These are phyloP conservation scores for Mus spicilegus DNA, from an alignment of 2,113 vertebrate genomes.

Conservation along the genomic window DNA sequence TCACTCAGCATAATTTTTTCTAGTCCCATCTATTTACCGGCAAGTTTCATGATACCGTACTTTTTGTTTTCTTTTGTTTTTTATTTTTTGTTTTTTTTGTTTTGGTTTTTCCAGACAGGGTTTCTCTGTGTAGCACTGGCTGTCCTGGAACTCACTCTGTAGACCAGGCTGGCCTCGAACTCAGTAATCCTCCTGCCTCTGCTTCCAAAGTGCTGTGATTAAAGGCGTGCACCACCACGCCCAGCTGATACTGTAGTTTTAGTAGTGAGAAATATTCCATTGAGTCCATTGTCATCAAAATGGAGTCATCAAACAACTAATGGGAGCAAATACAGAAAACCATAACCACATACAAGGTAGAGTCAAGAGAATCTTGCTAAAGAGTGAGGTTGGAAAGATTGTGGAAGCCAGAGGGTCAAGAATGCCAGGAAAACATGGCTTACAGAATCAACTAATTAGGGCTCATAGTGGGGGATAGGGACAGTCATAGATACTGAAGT, in stretches of 20 bases:
- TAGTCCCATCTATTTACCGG: neutral
- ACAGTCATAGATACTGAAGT: neutral
- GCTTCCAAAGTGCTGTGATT: no score
- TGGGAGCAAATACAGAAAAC: neutral
- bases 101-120: no score
- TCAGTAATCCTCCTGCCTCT: no score
- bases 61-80: neutral
- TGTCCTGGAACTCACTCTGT: no score
- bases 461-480: fast-evolving
- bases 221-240: no score
- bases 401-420: neutral
- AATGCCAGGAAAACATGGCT: neutral
- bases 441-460: neutral
- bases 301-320: neutral
- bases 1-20: neutral
- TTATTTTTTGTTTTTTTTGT: no score
- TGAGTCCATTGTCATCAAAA: neutral
- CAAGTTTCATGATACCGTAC: neutral
- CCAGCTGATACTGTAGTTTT: no score
- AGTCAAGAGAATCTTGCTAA: neutral
- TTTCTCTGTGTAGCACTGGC: no score
- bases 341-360: neutral
- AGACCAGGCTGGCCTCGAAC: no score
- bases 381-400: neutral
- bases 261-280: neutral